Percentiles rank a stretch among this genome's conserved stretches.
phyloP scores from a whole-genome alignment of 1,140 invertebrate genomes.

The Anadara kagoshimensis region DNA sequence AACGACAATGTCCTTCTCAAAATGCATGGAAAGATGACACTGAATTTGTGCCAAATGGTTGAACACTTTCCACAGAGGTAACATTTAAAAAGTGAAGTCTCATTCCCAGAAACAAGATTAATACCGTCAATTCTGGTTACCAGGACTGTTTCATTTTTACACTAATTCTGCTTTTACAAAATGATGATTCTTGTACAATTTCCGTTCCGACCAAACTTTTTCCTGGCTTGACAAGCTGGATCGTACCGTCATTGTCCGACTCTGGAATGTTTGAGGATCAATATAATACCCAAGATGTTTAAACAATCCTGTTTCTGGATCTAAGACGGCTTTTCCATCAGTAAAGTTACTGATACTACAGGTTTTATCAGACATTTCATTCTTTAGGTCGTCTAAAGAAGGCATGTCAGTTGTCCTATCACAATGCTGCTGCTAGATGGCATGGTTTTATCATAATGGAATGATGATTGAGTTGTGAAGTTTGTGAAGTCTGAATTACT shows the following conservation, averaged over 20 bases:
- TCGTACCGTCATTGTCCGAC: neutral
- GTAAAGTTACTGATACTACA: neutral
- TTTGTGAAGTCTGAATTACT: neutral
- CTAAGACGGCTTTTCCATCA: conserved; percentile 23
- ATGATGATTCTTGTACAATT: conserved; percentile 28
- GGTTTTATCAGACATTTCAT: too few relatives aligned
- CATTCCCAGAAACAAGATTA: conserved; percentile 69
- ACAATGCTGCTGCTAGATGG: neutral
- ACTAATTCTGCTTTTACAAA: conserved; percentile 39
- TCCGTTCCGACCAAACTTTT: conserved; percentile 30
- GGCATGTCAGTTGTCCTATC: neutral
- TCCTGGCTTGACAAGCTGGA: conserved; percentile 24
- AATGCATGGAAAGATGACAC: conserved; percentile 72
- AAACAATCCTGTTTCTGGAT: conserved; percentile 33
- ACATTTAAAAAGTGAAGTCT: conserved; percentile 74
- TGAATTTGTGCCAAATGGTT: conserved; percentile 67
- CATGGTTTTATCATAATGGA: neutral
- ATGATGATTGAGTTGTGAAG: neutral
- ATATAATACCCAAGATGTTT: conserved; percentile 19
- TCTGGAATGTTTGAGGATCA: conserved; percentile 11
- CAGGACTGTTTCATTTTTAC: conserved; percentile 72
- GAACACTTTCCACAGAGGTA: conserved; percentile 74
- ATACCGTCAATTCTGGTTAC: conserved; percentile 73
- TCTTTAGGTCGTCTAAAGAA: conserved; percentile 6
- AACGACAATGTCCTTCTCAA: conserved; percentile 57